Percentiles rank a stretch among this genome's conserved stretches.
Evolutionary conservation across 1,140 invertebrate genomes (phyloP).

Genomic region (Drosophila lini): DNA sequence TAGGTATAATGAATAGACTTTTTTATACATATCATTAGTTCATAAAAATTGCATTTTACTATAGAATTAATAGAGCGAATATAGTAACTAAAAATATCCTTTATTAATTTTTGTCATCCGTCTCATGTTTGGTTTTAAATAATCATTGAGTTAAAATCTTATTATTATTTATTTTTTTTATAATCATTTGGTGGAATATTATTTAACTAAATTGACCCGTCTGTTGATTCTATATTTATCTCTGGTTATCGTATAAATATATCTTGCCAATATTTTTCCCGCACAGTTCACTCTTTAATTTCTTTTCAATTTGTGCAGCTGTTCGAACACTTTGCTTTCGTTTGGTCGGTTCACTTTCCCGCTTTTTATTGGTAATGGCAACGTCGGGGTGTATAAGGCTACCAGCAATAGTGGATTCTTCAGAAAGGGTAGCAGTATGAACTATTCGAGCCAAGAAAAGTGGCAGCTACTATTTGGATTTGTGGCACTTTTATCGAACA

Average conservation of each 20-base stretch:
- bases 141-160: neutral
- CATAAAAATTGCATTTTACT: too few species aligned
- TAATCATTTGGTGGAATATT: neutral
- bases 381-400: neutral
- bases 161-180: neutral
- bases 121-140: too few species aligned
- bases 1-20: too few species aligned
- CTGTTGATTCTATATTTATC: neutral
- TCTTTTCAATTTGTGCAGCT: conserved; percentile 28
- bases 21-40: too few species aligned
- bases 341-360: conserved; percentile 22
- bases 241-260: neutral
- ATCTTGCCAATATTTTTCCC: conserved; percentile 15
- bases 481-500: conserved; percentile 70
- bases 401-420: neutral
- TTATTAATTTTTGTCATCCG: too few species aligned
- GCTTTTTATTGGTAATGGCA: conserved; percentile 2
- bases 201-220: neutral
- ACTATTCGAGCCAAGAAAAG: conserved; percentile 2
- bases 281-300: conserved; percentile 22
- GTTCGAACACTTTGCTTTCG: conserved; percentile 13
- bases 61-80: too few species aligned
- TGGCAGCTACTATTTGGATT: conserved; percentile 43
- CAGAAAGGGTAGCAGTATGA: neutral
- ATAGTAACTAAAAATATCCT: too few species aligned